These are phyloP conservation scores for Amblyjoppa proteus DNA, from an alignment of 2,888 invertebrate species.

Conservation along the genomic window DNA sequence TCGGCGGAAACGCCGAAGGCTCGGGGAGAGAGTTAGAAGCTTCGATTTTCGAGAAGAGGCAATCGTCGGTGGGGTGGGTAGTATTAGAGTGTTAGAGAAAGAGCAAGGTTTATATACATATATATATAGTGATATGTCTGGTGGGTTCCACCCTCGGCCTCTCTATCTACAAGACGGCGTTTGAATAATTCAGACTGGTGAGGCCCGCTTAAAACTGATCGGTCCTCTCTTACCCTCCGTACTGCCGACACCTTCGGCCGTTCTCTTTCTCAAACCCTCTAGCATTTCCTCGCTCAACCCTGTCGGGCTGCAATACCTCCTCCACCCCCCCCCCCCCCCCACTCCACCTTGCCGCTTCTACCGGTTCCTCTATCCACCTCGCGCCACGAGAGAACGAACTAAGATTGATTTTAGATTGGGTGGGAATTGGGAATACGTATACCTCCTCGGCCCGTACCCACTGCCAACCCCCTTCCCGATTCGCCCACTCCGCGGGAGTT, in stretches of 20 bases:
- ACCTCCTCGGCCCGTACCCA: constrained; percentile 69
- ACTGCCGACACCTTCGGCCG: constrained; percentile 48
- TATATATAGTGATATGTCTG: not conserved
- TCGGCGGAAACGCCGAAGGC: constrained; percentile 21
- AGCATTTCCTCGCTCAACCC: constrained; percentile 48
- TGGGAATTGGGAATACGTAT: constrained; percentile 81
- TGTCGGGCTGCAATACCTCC: constrained; percentile 30
- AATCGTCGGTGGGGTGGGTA: constrained; percentile 55
- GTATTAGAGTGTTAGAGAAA: constrained; percentile 69
- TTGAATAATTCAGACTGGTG: constrained; percentile 82
- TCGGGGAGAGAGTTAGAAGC: constrained; percentile 31
- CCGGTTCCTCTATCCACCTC: constrained; percentile 68
- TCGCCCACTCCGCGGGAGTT: constrained; percentile 60
- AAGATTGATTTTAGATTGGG: constrained; percentile 85
- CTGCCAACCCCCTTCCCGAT: constrained; percentile 29
- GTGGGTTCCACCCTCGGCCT: not conserved
- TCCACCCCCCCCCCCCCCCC: constrained; percentile 18
- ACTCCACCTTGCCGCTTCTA: constrained; percentile 27
- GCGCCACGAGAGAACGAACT: constrained; percentile 80
- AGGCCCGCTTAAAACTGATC: constrained; percentile 84
- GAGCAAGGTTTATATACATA: constrained; percentile 45
- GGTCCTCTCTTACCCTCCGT: constrained; percentile 70
- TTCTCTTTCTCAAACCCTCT: constrained; percentile 44
- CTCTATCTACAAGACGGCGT: constrained; percentile 63
- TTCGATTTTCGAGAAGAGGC: constrained; percentile 60